phyloP scores from a whole-genome alignment of 2,888 invertebrate species.

The Thecocarcelia acutangulata region DNA sequence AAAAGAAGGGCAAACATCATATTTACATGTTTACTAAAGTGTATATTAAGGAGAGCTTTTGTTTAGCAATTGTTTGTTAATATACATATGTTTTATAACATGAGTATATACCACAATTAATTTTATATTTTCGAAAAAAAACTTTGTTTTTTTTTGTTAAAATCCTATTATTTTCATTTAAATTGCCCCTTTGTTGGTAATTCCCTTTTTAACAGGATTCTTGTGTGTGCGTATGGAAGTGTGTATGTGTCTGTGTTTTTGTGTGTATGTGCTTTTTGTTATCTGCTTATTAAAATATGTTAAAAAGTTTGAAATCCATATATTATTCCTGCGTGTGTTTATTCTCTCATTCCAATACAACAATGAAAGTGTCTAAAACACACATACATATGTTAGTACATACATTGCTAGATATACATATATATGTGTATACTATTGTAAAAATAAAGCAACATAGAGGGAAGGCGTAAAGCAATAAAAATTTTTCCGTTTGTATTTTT shows the following conservation, averaged over 20 bases:
- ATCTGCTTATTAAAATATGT: conserved; percentile 40
- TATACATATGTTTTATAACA: conserved; percentile 50
- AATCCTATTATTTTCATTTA: conserved; percentile 53
- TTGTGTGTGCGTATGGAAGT: neutral
- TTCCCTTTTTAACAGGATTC: conserved; percentile 25
- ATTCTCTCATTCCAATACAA: too few species aligned
- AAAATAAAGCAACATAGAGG: neutral
- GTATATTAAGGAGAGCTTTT: conserved; percentile 3
- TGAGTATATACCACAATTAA: neutral
- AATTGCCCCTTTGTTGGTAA: conserved; percentile 60
- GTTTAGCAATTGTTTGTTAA: conserved; percentile 36
- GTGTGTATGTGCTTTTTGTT: neutral
- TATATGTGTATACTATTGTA: conserved; percentile 28
- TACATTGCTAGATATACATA: too few species aligned
- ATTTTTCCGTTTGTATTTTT: neutral
- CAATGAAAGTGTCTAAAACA: neutral
- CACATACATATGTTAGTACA: neutral
- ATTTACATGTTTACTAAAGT: neutral
- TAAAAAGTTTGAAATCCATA: conserved; percentile 34
- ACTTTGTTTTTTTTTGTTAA: conserved; percentile 4
- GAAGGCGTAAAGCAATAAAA: conserved; percentile 9
- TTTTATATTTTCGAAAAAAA: conserved; percentile 2
- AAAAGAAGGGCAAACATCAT: conserved; percentile 31
- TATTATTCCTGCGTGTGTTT: neutral
- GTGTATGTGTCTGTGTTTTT: neutral